Base-by-base conservation (phyloP, 2,113 vertebrate genomes). In the Cromileptes altivelis region DNA sequence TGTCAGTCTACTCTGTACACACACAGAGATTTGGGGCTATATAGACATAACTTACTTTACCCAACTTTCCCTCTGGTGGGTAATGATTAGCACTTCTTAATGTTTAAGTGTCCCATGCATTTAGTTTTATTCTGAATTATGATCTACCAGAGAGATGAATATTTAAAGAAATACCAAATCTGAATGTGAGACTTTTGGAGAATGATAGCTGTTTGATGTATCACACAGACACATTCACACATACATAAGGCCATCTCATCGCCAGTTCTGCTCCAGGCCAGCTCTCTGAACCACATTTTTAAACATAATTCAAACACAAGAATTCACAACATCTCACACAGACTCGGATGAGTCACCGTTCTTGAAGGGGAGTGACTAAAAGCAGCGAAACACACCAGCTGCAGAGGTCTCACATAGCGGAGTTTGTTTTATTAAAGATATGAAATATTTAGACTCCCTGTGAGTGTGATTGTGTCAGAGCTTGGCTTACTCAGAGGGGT, bases 341-440 rank as follows among this genome's bases (percentile, higher is more conserved):
- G 62, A 49, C 74, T 27, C 5, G 25, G 71, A 69, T 90, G 86
- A 92, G 61, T 91, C 87, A 88, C 55, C 47, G 70, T 50, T 79
- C 77, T 81, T n/a, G 25, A 69, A 79, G 63, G 10, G 30, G 68
- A 79, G 61, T 61, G 69, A 80, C 68, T 60, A 65, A 87, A 74
- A 72, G 80, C 75, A 55, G 57, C 2, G 33, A 83, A 69, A 55
- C 33, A 37, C 40, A 56, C 27, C 60, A 62, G 49, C 62, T 19
- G 19, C 58, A 56, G 17, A 68, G n/a, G 58, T 21, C 71, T 75
- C 40, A n/a, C n/a, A 2, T 57, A 58, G 52, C 58, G 68, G 56
- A 47, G 64, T 56, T 84, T 75, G 58, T 88, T 90, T 78, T 76
- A 83, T 85, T 78, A 78, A 88, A 85, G 72, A 52, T 67, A 70